Conservation (phyloP, 2,888 invertebrate genomes). For the Drosophila picticornis region DNA sequence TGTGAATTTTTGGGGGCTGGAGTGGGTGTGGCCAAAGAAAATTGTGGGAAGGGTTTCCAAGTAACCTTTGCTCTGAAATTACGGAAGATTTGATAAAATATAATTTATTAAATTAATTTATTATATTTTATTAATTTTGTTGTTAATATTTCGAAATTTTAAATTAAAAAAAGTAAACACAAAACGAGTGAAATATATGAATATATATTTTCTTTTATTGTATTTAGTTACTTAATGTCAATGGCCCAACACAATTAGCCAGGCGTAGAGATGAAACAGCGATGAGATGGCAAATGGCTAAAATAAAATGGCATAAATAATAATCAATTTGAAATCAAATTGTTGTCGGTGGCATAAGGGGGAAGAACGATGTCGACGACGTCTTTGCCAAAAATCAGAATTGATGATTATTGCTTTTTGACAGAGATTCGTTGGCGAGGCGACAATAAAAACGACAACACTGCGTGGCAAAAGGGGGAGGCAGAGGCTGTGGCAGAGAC, state of each 20-base stretch:
- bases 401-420: slow-evolving; percentile 85
- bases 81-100: not conserved
- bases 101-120: not conserved
- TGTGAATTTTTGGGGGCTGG: too few species aligned
- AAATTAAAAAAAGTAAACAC: not conserved
- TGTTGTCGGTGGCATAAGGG: slow-evolving; percentile 21
- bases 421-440: slow-evolving; percentile 76
- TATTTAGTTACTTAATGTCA: slow-evolving; percentile 10
- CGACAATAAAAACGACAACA: slow-evolving; percentile 70
- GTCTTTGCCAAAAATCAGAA: slow-evolving; percentile 82
- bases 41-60: too few species aligned
- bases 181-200: not conserved
- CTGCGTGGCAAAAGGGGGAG: not conserved
- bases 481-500: slow-evolving; percentile 21
- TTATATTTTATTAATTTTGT: not conserved
- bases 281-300: slow-evolving; percentile 52
- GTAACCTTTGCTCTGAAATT: too few species aligned
- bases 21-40: too few species aligned
- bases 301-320: slow-evolving; percentile 78
- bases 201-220: not conserved
- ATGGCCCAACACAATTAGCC: slow-evolving; percentile 55
- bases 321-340: slow-evolving; percentile 83
- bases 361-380: slow-evolving; percentile 13
- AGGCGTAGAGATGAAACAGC: slow-evolving; percentile 5
- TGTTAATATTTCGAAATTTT: not conserved